Percentiles rank a stretch among this genome's conserved stretches.
phyloP scores from a whole-genome alignment of 2,113 vertebrate species.

The Erythrocercus mccallii region DNA sequence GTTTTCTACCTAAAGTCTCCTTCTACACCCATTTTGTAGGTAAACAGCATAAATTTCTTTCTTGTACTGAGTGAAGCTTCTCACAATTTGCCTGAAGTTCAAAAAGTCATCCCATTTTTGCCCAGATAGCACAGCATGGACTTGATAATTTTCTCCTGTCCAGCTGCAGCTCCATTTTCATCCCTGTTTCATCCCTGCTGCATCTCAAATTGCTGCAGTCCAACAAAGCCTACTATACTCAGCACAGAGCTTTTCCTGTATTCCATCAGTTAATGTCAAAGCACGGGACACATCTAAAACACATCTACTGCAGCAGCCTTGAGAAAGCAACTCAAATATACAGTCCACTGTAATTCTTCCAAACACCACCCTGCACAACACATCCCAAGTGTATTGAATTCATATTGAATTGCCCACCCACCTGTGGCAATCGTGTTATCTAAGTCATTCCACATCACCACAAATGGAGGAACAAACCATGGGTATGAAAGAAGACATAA shows the following conservation, averaged over 20 bases:
- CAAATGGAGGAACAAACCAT: not conserved
- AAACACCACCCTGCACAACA: not conserved
- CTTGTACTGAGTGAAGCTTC: not conserved
- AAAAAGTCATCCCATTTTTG: not conserved
- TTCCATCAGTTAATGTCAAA: not conserved
- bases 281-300: not conserved
- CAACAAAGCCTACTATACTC: not conserved
- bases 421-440: not conserved
- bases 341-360: not conserved
- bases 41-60: not conserved
- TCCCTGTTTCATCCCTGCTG: not conserved
- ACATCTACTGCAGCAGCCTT: not conserved
- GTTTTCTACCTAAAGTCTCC: not conserved
- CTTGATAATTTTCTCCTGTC: not conserved
- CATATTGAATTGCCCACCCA: fast-evolving
- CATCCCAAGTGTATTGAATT: not conserved
- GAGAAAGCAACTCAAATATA: not conserved
- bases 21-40: not conserved
- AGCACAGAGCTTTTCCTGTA: not conserved
- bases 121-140: not conserved
- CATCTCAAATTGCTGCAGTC: not conserved
- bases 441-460: not conserved
- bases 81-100: not conserved
- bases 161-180: not conserved
- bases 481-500: not conserved